Evolutionary conservation across 2,888 invertebrate genomes (phyloP).

Genomic region (Coelinius sp.): DNA sequence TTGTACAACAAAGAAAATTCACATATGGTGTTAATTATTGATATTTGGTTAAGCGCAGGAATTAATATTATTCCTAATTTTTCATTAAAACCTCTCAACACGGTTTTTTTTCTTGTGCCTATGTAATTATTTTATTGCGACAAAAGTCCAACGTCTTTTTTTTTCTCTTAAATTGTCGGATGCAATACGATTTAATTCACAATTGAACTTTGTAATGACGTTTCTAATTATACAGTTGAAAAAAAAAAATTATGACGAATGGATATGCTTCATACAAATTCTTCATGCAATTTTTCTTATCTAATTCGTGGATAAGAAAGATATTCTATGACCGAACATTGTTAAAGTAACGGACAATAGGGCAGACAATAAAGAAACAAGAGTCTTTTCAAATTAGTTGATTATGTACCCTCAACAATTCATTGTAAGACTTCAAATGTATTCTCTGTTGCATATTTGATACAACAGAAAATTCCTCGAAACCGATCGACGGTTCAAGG

Average conservation of each 20-base stretch:
- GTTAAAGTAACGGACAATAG: background rate
- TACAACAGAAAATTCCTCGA: background rate
- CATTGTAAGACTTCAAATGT: background rate
- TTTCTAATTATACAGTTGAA: too few relatives aligned
- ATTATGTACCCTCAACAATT: background rate
- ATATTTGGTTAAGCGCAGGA: background rate
- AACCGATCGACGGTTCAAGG: background rate
- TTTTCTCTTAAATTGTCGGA: background rate
- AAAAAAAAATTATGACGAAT: too few relatives aligned
- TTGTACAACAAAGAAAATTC: constrained; percentile 39
- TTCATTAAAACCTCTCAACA: background rate
- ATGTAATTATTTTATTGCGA: background rate
- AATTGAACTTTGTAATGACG: too few relatives aligned
- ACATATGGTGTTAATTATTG: constrained; percentile 2
- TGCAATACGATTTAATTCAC: background rate
- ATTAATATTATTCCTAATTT: background rate
- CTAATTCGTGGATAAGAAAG: too few relatives aligned
- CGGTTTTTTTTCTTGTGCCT: background rate
- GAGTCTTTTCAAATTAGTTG: background rate
- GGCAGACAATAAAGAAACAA: background rate
- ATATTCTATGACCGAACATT: background rate
- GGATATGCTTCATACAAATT: too few relatives aligned
- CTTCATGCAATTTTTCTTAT: too few relatives aligned
- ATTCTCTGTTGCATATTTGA: background rate
- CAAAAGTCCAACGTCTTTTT: background rate